Evolutionary conservation across 2,113 vertebrate species (phyloP).

Genomic region (Oceanites oceanicus): DNA sequence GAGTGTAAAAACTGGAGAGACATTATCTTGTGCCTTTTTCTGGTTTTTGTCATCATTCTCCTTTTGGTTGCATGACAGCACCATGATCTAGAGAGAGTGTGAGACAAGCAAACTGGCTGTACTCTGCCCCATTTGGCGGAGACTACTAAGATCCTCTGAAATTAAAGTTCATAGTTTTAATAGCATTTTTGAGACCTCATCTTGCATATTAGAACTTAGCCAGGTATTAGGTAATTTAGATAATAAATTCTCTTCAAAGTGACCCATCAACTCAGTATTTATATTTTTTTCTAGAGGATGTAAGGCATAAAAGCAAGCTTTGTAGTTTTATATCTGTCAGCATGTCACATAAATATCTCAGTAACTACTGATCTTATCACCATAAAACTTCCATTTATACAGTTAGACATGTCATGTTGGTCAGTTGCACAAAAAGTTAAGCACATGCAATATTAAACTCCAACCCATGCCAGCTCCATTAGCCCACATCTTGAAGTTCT

Average conservation of each 20-base stretch:
- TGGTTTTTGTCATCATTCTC: slow-evolving; percentile 36
- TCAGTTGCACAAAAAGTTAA: slow-evolving; percentile 83
- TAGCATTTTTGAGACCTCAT: slow-evolving; percentile 66
- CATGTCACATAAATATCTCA: slow-evolving; percentile 97
- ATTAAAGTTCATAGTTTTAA: slow-evolving; percentile 71
- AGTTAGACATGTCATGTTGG: slow-evolving; percentile 85
- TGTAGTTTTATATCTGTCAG: slow-evolving; percentile 86
- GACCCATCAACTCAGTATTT: slow-evolving; percentile 74
- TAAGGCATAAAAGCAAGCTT: slow-evolving; percentile 80
- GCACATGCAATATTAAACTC: slow-evolving; percentile 77
- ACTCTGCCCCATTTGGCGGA: slow-evolving; percentile 55
- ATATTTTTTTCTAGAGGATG: slow-evolving; percentile 69
- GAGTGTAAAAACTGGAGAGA: slow-evolving; percentile 28
- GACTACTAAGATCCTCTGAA: slow-evolving; percentile 32
- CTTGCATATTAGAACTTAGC: slow-evolving; percentile 70
- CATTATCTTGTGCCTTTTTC: slow-evolving; percentile 32
- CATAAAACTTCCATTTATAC: slow-evolving; percentile 93
- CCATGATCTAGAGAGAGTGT: slow-evolving; percentile 45
- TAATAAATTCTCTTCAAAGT: slow-evolving; percentile 77
- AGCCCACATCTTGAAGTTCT: slow-evolving; percentile 72
- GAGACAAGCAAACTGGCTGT: slow-evolving; percentile 43
- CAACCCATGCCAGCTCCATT: slow-evolving; percentile 75
- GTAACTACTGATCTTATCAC: slow-evolving; percentile 94
- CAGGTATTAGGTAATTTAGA: slow-evolving; percentile 79
- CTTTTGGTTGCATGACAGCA: slow-evolving; percentile 45